A percentile compares a stretch with the other conserved stretches of the same genome.
These are phyloP conservation scores for Austrofundulus limnaeus DNA, from an alignment of 2,113 vertebrate genomes.

Conservation along the genomic window DNA sequence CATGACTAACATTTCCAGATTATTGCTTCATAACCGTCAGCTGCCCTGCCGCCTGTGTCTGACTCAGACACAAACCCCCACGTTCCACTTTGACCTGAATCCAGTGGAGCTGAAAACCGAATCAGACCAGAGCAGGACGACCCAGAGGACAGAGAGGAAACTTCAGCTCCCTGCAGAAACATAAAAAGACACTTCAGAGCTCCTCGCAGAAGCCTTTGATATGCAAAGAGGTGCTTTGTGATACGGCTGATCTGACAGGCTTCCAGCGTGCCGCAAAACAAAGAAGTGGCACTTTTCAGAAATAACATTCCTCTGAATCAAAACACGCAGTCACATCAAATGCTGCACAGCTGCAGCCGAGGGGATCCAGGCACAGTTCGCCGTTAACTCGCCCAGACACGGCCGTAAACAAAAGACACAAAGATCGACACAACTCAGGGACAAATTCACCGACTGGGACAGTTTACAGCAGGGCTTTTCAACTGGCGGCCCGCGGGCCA, in stretches of 20 bases:
- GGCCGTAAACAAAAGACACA: no score
- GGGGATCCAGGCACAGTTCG: no score
- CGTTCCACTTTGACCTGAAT: neutral
- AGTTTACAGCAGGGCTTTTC: no score
- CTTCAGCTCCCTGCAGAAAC: neutral
- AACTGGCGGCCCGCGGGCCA: no score
- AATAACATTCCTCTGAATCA: conserved; percentile 31
- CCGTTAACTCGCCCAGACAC: no score
- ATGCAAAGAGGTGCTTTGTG: conserved; percentile 55
- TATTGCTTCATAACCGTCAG: neutral
- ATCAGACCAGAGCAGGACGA: neutral
- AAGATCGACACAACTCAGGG: no score
- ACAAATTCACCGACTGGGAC: no score
- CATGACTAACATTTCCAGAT: neutral
- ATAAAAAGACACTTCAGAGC: conserved; percentile 46
- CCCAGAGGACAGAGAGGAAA: conserved; percentile 12
- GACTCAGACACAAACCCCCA: neutral
- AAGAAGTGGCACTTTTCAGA: conserved; percentile 55
- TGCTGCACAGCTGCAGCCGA: no score
- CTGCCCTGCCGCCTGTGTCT: neutral
- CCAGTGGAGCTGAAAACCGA: conserved; percentile 27
- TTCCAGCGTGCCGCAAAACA: conserved; percentile 45
- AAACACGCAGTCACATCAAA: neutral
- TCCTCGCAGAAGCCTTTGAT: conserved; percentile 63
- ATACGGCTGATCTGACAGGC: conserved; percentile 51